phyloP scores from a whole-genome alignment of 2,113 vertebrate genomes.

The Theristicus caerulescens region DNA sequence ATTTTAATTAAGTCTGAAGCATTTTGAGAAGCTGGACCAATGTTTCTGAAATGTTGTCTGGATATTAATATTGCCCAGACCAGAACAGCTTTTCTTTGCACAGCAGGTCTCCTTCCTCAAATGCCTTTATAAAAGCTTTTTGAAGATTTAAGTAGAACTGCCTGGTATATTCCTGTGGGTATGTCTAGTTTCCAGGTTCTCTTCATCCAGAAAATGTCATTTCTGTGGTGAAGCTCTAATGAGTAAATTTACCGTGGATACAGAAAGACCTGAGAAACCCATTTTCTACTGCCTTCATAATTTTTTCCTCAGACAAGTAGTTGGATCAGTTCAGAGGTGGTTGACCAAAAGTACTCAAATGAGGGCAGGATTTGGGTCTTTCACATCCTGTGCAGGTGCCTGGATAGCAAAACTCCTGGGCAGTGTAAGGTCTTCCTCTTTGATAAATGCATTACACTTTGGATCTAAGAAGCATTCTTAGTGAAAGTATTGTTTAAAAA shows the following conservation, averaged over 20 bases:
- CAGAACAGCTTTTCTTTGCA: neutral
- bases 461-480: neutral
- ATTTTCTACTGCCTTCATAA: neutral
- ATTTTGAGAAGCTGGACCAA: neutral
- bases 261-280: neutral
- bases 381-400: rapidly evolving
- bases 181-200: neutral
- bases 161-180: neutral
- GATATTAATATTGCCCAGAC: neutral
- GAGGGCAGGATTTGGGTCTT: neutral
- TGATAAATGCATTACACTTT: neutral
- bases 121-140: neutral
- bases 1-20: neutral
- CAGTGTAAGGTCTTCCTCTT: neutral
- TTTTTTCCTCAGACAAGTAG: neutral
- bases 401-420: neutral
- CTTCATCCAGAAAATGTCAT: neutral
- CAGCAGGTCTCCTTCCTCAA: neutral
- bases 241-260: neutral
- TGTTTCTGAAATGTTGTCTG: neutral
- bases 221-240: neutral
- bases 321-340: neutral
- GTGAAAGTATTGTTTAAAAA: neutral
- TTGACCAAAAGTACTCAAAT: neutral
- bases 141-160: neutral